phyloP scores from a whole-genome alignment of 92 coral and sea anemone species.

The Ricordea florida region DNA sequence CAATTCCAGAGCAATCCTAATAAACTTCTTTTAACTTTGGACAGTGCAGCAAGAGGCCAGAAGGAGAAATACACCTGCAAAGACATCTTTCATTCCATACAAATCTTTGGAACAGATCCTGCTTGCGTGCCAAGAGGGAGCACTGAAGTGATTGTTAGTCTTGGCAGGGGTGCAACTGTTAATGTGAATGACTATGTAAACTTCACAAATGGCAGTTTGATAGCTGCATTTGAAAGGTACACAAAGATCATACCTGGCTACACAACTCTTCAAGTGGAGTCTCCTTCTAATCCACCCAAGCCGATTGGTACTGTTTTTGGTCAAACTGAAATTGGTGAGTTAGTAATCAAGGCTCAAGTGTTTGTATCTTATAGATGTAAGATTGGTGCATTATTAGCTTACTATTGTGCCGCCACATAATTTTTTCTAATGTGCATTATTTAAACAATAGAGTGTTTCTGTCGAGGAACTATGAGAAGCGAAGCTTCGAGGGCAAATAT shows the following conservation, averaged over 20 bases:
- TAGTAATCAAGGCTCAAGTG: too few species aligned
- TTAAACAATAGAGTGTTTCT: too few species aligned
- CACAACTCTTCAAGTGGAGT: slow-evolving; percentile 1
- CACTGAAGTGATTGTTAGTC: not conserved
- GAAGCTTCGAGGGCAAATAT: too few species aligned
- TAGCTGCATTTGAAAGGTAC: slow-evolving; percentile 21
- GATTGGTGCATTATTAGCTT: too few species aligned
- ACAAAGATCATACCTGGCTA: slow-evolving; percentile 39
- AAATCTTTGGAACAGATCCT: slow-evolving; percentile 42
- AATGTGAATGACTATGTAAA: slow-evolving; percentile 1
- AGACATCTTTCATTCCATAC: slow-evolving; percentile 32
- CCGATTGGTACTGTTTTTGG: slow-evolving; percentile 58
- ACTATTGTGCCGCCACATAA: too few species aligned
- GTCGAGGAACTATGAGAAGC: too few species aligned
- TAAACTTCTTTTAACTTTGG: slow-evolving; percentile 38
- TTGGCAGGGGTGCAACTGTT: slow-evolving; percentile 53
- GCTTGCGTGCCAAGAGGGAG: slow-evolving; percentile 43
- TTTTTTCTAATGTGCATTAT: too few species aligned
- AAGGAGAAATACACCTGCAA: slow-evolving; percentile 14
- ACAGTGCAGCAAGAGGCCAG: not conserved
- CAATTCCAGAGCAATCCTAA: slow-evolving; percentile 48
- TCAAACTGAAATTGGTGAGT: slow-evolving; percentile 59
- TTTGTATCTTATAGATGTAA: too few species aligned
- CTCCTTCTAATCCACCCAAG: slow-evolving; percentile 24
- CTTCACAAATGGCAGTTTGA: slow-evolving; percentile 43